Evolutionary conservation across 2,113 vertebrate genomes (phyloP).

Genomic region (Pleuronectes platessa): DNA sequence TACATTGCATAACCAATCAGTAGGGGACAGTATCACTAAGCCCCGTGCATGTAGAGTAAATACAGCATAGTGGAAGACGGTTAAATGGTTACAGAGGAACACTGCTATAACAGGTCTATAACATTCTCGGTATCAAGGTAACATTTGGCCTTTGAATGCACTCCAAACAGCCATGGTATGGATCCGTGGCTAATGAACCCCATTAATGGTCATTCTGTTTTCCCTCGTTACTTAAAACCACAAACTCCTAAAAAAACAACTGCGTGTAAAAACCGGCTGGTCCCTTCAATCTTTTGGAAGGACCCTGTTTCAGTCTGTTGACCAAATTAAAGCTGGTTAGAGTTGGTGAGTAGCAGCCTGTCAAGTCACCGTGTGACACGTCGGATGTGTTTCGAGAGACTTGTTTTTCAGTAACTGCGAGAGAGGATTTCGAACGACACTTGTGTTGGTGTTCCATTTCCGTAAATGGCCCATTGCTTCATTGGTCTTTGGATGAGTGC

Average conservation of each 20-base stretch:
- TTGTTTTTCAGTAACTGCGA: constrained; percentile 30
- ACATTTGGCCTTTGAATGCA: constrained; percentile 1
- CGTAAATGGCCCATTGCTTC: constrained; percentile 67
- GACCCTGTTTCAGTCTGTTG: not conserved
- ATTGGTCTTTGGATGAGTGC: constrained; percentile 66
- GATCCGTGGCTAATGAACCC: constrained; percentile 4
- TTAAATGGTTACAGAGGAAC: constrained; percentile 22
- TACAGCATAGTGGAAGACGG: not conserved
- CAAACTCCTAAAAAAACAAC: not conserved
- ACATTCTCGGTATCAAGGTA: not conserved
- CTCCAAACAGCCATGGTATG: not conserved
- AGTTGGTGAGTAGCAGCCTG: constrained; percentile 40
- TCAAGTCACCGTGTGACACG: constrained; percentile 50
- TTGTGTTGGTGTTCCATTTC: constrained; percentile 62
- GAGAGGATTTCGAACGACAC: not conserved
- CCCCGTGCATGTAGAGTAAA: constrained; percentile 25
- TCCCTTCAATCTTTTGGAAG: not conserved
- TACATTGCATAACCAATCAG: not conserved
- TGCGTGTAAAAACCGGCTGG: not conserved
- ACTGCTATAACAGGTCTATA: constrained; percentile 29
- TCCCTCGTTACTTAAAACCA: not conserved
- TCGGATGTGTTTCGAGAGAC: constrained; percentile 43
- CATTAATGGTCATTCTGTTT: not conserved
- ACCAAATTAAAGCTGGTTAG: not conserved
- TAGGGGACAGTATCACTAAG: constrained; percentile 2